Evolutionary conservation across 2,797 vertebrate genomes (phyloP), one percentile per base, ranked within the genome.

Genomic region (Platalea minor): DNA sequence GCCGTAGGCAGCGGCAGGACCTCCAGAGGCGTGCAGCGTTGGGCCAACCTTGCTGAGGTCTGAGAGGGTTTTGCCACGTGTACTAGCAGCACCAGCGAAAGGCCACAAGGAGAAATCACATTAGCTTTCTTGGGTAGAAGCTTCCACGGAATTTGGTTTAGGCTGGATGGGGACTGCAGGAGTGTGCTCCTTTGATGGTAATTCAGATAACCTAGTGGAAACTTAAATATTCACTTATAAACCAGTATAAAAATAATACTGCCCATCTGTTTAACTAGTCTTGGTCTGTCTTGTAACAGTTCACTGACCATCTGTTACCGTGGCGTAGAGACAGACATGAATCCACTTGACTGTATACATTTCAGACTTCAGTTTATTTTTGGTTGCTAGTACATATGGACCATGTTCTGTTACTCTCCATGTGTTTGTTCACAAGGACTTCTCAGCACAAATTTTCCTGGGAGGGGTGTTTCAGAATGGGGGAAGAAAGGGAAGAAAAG

Each of bases 261-360:
- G 61, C 93, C 98, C 98, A 98, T 98, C 98, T 98, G 98, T 97
- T 96, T 95, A 91, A 96, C 94, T 94, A 97, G 97, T 93, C 95
- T 97, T 97, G 97, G 97, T 97, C 95, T 94, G 79, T 97, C 95
- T 97, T 97, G 97, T 97, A 98, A 97, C 97, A 97, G 97, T 98
- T 98, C 97, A 97, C 96, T 98, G 97, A 97, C 98, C 98, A 98
- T 98, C 98, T 98, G 98, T 98, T 98, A 97, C 97, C 29, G 77
- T 96, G 89, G 91, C 10, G 17, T 97, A 97, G 78, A 97, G 96
- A 98, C 83, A 97, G 97, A 97, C 93, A 88, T 69, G 48, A 91
- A 92, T 96, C 75, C 82, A 86, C 50, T 97, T 94, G 86, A 73
- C 65, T 91, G 92, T 97, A 94, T 95, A 94, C 95, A 95, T 97